Base-by-base conservation (phyloP, 92 coral and sea anemone genomes). In the Parazoanthus darwini region DNA sequence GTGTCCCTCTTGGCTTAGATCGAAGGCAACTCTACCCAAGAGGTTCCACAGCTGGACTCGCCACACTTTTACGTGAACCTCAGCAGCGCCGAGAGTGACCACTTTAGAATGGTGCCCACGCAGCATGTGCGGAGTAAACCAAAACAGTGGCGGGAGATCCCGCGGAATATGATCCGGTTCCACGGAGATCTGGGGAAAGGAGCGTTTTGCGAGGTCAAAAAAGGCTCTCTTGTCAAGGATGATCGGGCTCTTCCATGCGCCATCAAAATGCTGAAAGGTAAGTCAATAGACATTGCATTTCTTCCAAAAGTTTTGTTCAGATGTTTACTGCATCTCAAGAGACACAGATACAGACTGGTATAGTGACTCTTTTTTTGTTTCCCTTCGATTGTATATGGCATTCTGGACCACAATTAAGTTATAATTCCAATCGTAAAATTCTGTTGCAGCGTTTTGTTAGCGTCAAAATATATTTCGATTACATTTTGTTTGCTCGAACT, bases 191-290 rank as follows among this genome's bases (percentile, higher is more conserved):
- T 84, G 37, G 87, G 87, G 23, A 38, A 50, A 84, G 87, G 87
- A n/a, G 36, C 87, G 23, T 84, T 84, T 73, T 46, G 66, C 0
- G 79, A 71, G 18, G 78, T 84, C 7, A 70, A 68, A 43, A 84
- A 70, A 73, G 87, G 67, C 20, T 29, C 33, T 11, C 44, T 84
- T 33, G 39, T 71, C 11, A 84, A 71, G 33, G 23, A 46, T 22
- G 48, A 33, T 8, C 46, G 26, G 65, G 14, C 68, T 6, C 79
- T 84, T 84, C 66, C 87, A 43, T 84, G 87, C 25, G 87, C 87
- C 56, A 22, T 84, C 68, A 84, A 84, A 84, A 84, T 84, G 79
- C 37, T 84, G 22, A 84, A 84, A 84, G 42, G 87, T 84, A 48
- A 84, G 79, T 84, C 46, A 20, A 20, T 23, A 44, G 42, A 39